Evolutionary conservation across 1,140 invertebrate species (phyloP).

Genomic region (Brachionus manjavacas): DNA sequence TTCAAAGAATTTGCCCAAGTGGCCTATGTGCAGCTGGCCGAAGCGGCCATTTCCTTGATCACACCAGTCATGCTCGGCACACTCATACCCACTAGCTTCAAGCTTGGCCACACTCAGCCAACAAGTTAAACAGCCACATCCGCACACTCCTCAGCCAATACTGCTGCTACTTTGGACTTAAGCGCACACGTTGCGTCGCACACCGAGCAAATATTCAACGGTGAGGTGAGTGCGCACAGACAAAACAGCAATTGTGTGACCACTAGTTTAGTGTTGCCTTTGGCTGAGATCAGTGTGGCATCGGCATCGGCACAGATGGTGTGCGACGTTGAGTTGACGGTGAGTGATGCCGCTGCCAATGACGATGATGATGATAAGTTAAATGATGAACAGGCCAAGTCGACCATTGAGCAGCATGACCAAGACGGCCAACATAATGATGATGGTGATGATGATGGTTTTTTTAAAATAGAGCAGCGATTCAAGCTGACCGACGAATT

Average conservation of each 20-base stretch:
- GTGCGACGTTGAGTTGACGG: too few relatives aligned
- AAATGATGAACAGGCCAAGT: constrained; percentile 60
- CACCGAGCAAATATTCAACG: constrained; percentile 73
- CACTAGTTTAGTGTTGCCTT: background rate
- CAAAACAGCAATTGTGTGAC: background rate
- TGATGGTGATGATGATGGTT: constrained; percentile 63
- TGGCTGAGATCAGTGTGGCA: background rate
- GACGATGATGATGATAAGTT: constrained; percentile 45
- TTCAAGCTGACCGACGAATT: constrained; percentile 74
- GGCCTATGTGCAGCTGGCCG: constrained; percentile 87
- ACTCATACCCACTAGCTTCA: constrained; percentile 85
- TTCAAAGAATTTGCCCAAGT: constrained; percentile 80
- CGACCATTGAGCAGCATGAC: background rate
- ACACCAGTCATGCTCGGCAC: constrained; percentile 90
- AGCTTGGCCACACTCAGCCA: constrained; percentile 64
- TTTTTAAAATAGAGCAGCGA: constrained; percentile 89
- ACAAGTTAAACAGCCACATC: too few relatives aligned
- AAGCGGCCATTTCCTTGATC: constrained; percentile 88
- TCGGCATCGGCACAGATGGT: too few relatives aligned
- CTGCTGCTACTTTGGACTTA: background rate
- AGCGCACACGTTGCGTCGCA: background rate
- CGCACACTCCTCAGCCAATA: background rate
- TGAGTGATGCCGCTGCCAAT: background rate
- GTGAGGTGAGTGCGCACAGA: constrained; percentile 69
- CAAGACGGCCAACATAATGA: constrained; percentile 48